These are phyloP conservation scores for Xiphophorus maculatus DNA, from an alignment of 2,113 vertebrate genomes.

Conservation along the genomic window DNA sequence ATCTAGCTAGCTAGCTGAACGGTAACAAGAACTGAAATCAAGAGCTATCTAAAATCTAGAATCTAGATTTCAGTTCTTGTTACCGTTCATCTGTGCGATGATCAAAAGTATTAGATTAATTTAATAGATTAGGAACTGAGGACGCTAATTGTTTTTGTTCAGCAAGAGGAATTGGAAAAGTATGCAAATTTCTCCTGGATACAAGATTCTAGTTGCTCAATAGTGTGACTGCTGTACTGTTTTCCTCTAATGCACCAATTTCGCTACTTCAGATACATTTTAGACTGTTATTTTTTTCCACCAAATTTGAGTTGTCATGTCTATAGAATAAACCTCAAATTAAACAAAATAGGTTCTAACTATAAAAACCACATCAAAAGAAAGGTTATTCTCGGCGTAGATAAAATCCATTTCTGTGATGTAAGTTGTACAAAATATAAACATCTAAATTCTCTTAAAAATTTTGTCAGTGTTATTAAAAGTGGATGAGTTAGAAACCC, in stretches of 20 bases:
- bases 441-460: no score
- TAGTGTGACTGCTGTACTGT: no score
- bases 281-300: neutral
- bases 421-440: no score
- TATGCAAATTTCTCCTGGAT: no score
- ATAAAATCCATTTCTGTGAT: no score
- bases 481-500: no score
- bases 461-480: no score
- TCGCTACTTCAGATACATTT: neutral
- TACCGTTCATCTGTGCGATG: neutral
- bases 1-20: no score
- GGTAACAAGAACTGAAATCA: no score
- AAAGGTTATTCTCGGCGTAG: neutral
- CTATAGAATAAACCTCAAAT: neutral
- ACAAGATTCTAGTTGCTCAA: no score
- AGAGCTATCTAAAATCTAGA: no score
- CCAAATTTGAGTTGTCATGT: neutral
- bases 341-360: neutral
- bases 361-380: neutral
- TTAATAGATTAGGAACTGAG: neutral
- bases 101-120: neutral
- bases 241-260: neutral
- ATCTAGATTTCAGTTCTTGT: no score
- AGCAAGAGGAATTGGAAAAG: neutral
- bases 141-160: neutral